Evolutionary conservation across 2,113 vertebrate species (phyloP).

Genomic region (Phycodurus eques): DNA sequence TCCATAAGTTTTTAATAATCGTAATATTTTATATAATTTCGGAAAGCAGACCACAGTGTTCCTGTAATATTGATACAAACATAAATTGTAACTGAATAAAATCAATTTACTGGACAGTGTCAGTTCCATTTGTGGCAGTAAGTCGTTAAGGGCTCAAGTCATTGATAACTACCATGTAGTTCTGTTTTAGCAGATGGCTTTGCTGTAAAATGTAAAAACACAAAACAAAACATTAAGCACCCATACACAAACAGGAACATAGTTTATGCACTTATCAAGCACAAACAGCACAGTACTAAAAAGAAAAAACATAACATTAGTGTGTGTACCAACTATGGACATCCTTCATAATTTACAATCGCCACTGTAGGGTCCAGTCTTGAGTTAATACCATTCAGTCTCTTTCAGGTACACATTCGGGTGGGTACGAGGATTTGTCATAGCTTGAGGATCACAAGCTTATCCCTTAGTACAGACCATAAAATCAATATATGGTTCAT

Average conservation of each 20-base stretch:
- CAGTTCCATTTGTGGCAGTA: not conserved
- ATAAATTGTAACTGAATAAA: not conserved
- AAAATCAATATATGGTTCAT: conserved; percentile 18
- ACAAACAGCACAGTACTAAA: not conserved
- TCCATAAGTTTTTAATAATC: too few species aligned
- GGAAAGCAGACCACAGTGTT: not conserved
- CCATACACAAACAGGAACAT: not conserved
- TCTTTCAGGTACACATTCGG: conserved; percentile 10
- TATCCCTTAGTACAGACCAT: not conserved
- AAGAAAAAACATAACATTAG: not conserved
- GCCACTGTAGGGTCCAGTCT: conserved; percentile 43
- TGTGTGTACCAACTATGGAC: conserved; percentile 17
- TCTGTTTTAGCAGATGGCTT: not conserved
- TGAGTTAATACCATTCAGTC: conserved; percentile 54
- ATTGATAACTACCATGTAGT: not conserved
- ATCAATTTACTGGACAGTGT: not conserved
- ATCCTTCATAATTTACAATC: conserved; percentile 39
- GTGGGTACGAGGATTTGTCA: not conserved
- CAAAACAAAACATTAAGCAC: not conserved
- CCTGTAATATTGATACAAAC: not conserved
- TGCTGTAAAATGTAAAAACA: not conserved
- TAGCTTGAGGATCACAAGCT: conserved; percentile 3
- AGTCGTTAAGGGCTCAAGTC: not conserved
- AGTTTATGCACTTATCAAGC: not conserved
- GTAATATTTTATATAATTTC: not conserved